Percentiles rank a stretch among this genome's conserved stretches.
phyloP scores from a whole-genome alignment of 1,140 invertebrate species.

The Musca vetustissima region DNA sequence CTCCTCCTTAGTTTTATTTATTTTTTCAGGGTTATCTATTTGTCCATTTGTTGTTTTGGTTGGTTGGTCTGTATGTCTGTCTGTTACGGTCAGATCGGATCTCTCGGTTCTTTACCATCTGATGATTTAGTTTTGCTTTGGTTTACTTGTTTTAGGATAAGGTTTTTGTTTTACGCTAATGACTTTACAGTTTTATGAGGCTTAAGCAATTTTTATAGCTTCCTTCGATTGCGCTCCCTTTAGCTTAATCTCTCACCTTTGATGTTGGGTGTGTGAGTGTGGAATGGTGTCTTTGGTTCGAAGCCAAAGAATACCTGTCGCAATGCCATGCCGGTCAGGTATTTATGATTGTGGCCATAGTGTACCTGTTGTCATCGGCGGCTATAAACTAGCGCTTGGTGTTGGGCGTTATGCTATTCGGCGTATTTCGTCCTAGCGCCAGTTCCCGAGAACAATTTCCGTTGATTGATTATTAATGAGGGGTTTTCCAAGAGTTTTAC shows the following conservation, averaged over 20 bases:
- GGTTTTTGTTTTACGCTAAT: constrained; percentile 29
- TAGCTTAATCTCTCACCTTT: too few relatives aligned
- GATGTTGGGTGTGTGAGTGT: not conserved
- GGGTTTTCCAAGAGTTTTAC: constrained; percentile 25
- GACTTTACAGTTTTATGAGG: constrained; percentile 29
- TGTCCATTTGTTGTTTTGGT: not conserved
- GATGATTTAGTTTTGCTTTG: too few relatives aligned
- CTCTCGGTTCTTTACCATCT: too few relatives aligned
- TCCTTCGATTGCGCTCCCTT: not conserved
- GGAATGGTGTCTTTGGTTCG: not conserved
- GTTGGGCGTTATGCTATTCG: not conserved
- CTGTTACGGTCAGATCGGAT: too few relatives aligned
- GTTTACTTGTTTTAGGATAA: not conserved
- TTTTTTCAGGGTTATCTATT: too few relatives aligned
- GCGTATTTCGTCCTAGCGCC: not conserved
- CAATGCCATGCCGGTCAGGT: too few relatives aligned
- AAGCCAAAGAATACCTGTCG: not conserved
- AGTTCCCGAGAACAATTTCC: constrained; percentile 15
- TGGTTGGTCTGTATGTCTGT: not conserved
- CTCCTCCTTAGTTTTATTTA: too few relatives aligned
- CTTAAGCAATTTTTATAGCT: constrained; percentile 10
- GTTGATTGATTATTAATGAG: constrained; percentile 27
- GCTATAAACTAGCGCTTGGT: too few relatives aligned
- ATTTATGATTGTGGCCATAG: not conserved
- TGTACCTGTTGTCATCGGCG: constrained; percentile 4